Conservation (phyloP, 2,113 vertebrate species). For the Gadus chalcogrammus region DNA sequence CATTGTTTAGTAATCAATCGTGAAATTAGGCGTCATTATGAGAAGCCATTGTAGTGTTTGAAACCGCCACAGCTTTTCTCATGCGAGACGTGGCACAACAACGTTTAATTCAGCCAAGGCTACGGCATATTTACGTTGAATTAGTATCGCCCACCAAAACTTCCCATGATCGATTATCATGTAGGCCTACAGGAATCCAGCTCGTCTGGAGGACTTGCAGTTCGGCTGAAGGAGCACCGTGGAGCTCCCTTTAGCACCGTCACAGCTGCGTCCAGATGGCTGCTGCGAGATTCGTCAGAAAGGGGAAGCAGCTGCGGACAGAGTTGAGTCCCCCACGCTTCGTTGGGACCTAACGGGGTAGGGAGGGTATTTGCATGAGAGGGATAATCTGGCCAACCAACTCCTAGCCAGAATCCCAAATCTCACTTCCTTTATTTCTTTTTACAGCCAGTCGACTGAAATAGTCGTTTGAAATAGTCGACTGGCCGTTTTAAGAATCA, state of each 20-base stretch:
- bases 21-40: no score
- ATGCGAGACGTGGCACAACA: no score
- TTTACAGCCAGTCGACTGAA: conserved; percentile 33
- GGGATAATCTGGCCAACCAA: conserved; percentile 87
- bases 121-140: no score
- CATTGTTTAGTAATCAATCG: no score
- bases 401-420: conserved; percentile 82
- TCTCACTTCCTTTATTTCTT: conserved; percentile 82
- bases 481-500: conserved; percentile 34
- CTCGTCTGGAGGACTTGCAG: neutral
- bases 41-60: no score
- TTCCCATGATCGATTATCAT: no score
- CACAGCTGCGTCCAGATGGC: conserved; percentile 80
- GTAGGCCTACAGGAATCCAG: no score
- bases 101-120: no score
- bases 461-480: conserved; percentile 17
- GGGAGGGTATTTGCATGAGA: conserved; percentile 91
- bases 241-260: conserved; percentile 69
- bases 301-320: conserved; percentile 89
- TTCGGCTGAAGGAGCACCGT: conserved; percentile 34
- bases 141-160: no score
- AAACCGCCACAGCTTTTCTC: no score
- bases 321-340: conserved; percentile 73
- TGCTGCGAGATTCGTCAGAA: conserved; percentile 77
- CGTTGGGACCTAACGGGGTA: conserved; percentile 80